Percentiles rank a stretch among this genome's conserved stretches.
phyloP scores from a whole-genome alignment of 2,113 vertebrate genomes.

The Oryzias javanicus region DNA sequence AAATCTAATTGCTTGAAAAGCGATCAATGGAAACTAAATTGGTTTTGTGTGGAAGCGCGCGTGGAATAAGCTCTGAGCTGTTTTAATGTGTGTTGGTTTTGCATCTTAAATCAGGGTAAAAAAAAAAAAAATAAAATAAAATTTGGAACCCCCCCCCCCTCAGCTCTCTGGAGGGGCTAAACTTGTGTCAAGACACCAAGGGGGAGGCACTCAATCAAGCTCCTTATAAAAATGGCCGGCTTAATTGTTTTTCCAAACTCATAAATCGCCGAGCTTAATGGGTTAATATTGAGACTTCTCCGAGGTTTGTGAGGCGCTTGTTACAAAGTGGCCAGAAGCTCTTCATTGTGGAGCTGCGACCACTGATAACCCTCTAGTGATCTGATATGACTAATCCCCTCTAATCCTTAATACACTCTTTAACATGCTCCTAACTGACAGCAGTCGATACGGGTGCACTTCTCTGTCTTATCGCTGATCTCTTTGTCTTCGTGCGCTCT shows the following conservation, averaged over 20 bases:
- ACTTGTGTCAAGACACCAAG: slow-evolving; percentile 50
- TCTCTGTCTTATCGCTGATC: slow-evolving; percentile 63
- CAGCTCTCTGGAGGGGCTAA: slow-evolving; percentile 52
- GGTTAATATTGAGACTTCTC: slow-evolving; percentile 59
- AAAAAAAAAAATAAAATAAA: not conserved
- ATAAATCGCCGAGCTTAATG: slow-evolving; percentile 62
- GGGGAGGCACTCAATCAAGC: slow-evolving; percentile 63
- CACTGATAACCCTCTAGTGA: slow-evolving; percentile 71
- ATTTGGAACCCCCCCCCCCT: slow-evolving; percentile 51
- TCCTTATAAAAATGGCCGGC: slow-evolving; percentile 68
- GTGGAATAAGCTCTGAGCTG: slow-evolving; percentile 67
- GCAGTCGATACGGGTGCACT: slow-evolving; percentile 71
- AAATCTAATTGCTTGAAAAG: slow-evolving; percentile 79
- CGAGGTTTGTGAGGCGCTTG: slow-evolving; percentile 18
- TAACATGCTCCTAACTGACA: slow-evolving; percentile 75
- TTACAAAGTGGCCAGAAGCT: slow-evolving; percentile 43
- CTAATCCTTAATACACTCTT: slow-evolving; percentile 78
- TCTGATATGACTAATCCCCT: slow-evolving; percentile 78
- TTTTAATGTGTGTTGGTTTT: slow-evolving; percentile 77
- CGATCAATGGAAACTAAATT: slow-evolving; percentile 80
- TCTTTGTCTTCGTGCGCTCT: slow-evolving; percentile 66
- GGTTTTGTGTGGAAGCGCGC: slow-evolving; percentile 71
- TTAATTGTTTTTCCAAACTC: slow-evolving; percentile 72
- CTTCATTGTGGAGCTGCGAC: slow-evolving; percentile 60
- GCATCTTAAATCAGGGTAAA: slow-evolving; percentile 75